phyloP scores from a whole-genome alignment of 2,797 vertebrate genomes.

The Pyrocephalus nanus region DNA sequence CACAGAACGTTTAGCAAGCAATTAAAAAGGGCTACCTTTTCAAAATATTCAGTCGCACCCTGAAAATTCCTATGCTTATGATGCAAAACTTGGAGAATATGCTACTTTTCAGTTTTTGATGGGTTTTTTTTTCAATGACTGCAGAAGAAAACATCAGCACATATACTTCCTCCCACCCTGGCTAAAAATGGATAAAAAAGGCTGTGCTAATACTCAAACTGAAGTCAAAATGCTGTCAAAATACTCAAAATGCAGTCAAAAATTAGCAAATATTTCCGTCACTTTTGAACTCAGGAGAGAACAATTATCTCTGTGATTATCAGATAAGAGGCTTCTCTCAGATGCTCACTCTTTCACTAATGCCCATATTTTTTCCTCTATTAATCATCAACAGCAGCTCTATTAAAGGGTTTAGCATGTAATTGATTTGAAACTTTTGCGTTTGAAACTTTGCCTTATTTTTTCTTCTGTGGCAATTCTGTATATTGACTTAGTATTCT shows the following conservation, averaged over 20 bases:
- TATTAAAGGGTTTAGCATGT: neutral
- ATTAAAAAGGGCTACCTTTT: neutral
- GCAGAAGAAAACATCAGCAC: neutral
- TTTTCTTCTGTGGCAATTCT: neutral
- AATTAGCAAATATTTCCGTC: neutral
- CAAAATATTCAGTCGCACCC: neutral
- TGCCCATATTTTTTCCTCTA: neutral
- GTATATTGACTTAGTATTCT: neutral
- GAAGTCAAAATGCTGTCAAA: neutral
- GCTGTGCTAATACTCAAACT: neutral
- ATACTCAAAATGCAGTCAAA: neutral
- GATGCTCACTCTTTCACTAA: neutral
- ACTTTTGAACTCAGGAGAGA: neutral
- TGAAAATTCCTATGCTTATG: neutral
- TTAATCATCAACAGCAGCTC: neutral
- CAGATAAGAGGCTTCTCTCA: neutral
- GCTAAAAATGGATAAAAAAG: neutral
- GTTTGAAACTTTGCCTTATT: neutral
- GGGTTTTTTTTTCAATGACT: neutral
- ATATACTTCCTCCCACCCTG: neutral
- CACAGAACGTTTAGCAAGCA: neutral
- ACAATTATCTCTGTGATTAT: neutral
- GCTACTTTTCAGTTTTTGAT: neutral
- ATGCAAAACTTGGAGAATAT: neutral
- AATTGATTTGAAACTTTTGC: constrained; percentile 1